Percentiles rank a stretch among this genome's conserved stretches.
phyloP scores from a whole-genome alignment of 2,797 vertebrate species.

The Enteromius fasciolatus region DNA sequence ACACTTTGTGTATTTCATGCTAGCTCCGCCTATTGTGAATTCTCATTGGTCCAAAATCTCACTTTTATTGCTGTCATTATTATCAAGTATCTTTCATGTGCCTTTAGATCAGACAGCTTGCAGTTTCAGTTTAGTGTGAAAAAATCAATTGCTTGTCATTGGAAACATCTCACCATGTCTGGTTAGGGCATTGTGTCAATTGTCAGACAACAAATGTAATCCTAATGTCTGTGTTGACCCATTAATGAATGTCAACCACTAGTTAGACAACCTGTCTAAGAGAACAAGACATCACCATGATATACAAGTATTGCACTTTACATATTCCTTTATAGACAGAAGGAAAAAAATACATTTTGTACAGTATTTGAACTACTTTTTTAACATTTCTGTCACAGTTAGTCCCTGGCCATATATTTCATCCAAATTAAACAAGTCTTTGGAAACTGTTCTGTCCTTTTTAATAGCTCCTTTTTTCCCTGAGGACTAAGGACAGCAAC shows the following conservation, averaged over 20 bases:
- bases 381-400: not conserved
- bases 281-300: not conserved
- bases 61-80: not conserved
- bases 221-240: not conserved
- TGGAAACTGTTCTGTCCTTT: conserved; percentile 4
- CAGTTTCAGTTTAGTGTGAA: not conserved
- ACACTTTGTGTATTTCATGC: not conserved
- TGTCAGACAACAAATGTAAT: conserved; percentile 8
- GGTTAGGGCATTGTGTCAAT: not conserved
- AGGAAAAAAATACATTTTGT: too few relatives aligned
- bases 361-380: not conserved
- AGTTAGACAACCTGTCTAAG: not conserved
- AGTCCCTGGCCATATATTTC: not conserved
- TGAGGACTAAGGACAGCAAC: conserved; percentile 6
- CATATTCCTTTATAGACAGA: not conserved
- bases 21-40: not conserved
- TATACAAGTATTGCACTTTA: not conserved
- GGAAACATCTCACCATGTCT: conserved; percentile 2
- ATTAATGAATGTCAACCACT: conserved; percentile 26
- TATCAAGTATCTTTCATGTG: not conserved
- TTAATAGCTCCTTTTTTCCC: conserved; percentile 17
- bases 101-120: not conserved
- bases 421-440: conserved; percentile 35
- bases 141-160: not conserved
- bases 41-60: not conserved